Evolutionary conservation across 1,140 invertebrate genomes (phyloP), one percentile per base, ranked within the genome.

Genomic region (Drosophila nebulosa): DNA sequence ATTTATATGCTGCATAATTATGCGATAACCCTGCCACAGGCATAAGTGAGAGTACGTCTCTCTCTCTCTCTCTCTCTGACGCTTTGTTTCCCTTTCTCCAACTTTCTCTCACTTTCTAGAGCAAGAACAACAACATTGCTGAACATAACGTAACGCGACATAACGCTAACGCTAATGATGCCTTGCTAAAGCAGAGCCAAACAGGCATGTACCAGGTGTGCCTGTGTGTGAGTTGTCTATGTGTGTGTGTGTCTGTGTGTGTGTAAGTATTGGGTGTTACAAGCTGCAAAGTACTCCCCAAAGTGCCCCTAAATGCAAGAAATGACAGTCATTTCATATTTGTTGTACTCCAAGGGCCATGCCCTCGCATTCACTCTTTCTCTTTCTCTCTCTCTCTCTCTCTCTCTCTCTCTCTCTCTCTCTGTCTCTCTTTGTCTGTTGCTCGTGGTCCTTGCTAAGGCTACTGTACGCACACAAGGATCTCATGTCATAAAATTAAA

Each of bases 241-340:
- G 0, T 78, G 61, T 36, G 30, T 67, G 26, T 30, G 39, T 58
- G 64, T 61, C 27, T 53, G 63, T 53, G 53, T 62, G 73, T 42
- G 62, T 62, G 81, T 74, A 72, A 86, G 78, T 83, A 88, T 83
- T 88, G 83, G 83, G 83, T 88, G 83, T 88, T 88, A 88, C 83
- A 88, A 64, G 84, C 71, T 88, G 72, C 83, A 80, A 88, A 88
- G 83, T 88, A 88, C 78, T 88, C 83, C 83, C 83, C 83, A 71
- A 88, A 88, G 83, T 88, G 83, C 83, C 83, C 83, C 83, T 88
- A 88, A 88, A 88, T 88, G 83, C 84, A 88, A 88, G 83, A 76
- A 88, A 88, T 88, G 83, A 83, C 83, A 88, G 83, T 88, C 79
- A 83, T 88, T 88, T 89, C 83, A 88, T 88, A 88, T 88, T 88